Percentiles rank a stretch among this genome's conserved stretches.
Evolutionary conservation across 1,140 invertebrate species (phyloP).

Genomic region (Polypedilum vanderplanki): DNA sequence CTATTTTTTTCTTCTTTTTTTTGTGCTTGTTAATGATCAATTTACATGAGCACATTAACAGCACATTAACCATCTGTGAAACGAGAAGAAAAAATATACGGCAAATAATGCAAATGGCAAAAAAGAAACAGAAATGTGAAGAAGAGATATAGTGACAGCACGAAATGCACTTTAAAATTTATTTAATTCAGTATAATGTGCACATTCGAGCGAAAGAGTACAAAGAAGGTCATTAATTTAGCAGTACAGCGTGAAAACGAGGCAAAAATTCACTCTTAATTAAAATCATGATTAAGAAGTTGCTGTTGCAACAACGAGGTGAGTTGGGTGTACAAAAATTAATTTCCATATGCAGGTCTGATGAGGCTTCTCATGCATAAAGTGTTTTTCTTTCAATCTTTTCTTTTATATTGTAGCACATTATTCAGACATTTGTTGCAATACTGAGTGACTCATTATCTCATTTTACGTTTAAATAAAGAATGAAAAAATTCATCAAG

Average conservation of each 20-base stretch:
- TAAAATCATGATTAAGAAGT: conserved; percentile 15
- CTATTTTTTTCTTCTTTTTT: no score
- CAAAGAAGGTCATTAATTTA: conserved; percentile 19
- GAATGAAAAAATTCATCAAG: not conserved
- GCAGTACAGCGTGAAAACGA: conserved; percentile 3
- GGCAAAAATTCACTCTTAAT: conserved; percentile 15
- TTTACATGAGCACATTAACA: conserved; percentile 26
- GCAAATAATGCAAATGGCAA: conserved; percentile 10
- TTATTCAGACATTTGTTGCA: not conserved
- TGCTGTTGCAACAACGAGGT: not conserved
- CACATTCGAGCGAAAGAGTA: not conserved
- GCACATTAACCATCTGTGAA: conserved; percentile 25
- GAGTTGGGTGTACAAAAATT: conserved; percentile 8
- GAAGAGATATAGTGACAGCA: not conserved
- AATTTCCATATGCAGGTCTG: not conserved
- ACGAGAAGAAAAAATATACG: not conserved
- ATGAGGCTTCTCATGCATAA: not conserved
- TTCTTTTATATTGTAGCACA: not conserved
- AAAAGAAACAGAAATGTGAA: not conserved
- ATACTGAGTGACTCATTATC: conserved; percentile 5
- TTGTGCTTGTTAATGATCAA: conserved; percentile 19
- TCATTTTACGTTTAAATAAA: not conserved
- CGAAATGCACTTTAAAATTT: conserved; percentile 13
- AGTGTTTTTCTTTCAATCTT: not conserved
- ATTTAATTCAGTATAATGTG: not conserved